phyloP scores from a whole-genome alignment of 2,888 invertebrate species.

The Drosophila birchii region DNA sequence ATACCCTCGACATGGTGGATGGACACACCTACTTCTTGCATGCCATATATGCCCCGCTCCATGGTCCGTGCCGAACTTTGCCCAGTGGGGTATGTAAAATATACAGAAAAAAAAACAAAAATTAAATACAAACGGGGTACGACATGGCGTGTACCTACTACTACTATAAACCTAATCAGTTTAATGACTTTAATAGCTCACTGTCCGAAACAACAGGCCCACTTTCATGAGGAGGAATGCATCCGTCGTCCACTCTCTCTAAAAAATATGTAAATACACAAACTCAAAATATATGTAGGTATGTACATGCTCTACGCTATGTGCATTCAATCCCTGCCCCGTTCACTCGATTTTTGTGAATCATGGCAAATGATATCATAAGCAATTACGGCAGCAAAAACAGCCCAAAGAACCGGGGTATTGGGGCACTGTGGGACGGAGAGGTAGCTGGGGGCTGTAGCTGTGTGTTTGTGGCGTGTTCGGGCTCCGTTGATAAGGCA shows the following conservation, averaged over 20 bases:
- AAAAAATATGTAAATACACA: constrained; percentile 29
- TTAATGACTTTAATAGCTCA: constrained; percentile 41
- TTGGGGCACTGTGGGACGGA: not conserved
- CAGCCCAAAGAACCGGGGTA: constrained; percentile 6
- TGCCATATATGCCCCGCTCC: constrained; percentile 17
- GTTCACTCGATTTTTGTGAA: constrained; percentile 30
- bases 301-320: constrained; percentile 3
- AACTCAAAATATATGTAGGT: not conserved
- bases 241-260: constrained; percentile 8
- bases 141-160: constrained; percentile 30
- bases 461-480: constrained; percentile 23
- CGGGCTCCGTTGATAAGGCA: constrained; percentile 24
- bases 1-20: constrained; percentile 12
- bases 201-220: constrained; percentile 23
- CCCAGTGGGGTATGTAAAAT: constrained; percentile 22
- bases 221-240: constrained; percentile 27
- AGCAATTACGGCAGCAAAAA: constrained; percentile 58
- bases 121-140: constrained; percentile 6
- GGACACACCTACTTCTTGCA: constrained; percentile 52
- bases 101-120: not conserved
- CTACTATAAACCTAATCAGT: constrained; percentile 44
- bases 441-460: not conserved
- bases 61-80: constrained; percentile 27
- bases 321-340: constrained; percentile 21
- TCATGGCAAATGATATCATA: constrained; percentile 73